These are phyloP conservation scores for Andricus grossulariae DNA, from an alignment of 1,140 invertebrate species.

Conservation along the genomic window DNA sequence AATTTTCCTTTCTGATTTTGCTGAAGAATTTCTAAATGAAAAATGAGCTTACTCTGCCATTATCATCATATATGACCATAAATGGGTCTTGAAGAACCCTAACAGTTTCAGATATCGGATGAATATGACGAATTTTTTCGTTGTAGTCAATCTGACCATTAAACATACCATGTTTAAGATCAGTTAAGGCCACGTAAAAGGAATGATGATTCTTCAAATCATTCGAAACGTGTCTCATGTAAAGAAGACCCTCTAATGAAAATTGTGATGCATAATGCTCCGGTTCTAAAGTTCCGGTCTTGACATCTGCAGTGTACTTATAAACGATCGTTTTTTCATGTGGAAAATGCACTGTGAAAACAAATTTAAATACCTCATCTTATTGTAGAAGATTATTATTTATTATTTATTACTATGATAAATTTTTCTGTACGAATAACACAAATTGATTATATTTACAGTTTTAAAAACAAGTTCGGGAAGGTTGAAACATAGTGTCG, in stretches of 20 bases:
- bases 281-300: conserved; percentile 64
- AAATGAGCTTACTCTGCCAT: conserved; percentile 52
- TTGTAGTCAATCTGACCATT: conserved; percentile 57
- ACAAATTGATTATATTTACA: too few relatives aligned
- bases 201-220: conserved; percentile 51
- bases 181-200: conserved; percentile 56
- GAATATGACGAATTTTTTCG: conserved; percentile 1
- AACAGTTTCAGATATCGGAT: conserved; percentile 47
- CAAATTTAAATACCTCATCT: background rate
- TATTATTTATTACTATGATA: too few relatives aligned
- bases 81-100: conserved; percentile 61
- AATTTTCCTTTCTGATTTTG: too few relatives aligned
- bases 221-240: conserved; percentile 55
- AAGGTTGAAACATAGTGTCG: too few relatives aligned
- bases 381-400: too few relatives aligned
- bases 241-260: conserved; percentile 60
- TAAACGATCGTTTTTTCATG: conserved; percentile 65
- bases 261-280: conserved; percentile 64
- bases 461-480: too few relatives aligned
- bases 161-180: conserved; percentile 64
- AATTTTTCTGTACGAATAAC: too few relatives aligned
- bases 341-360: conserved; percentile 57
- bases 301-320: conserved; percentile 66
- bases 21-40: background rate
- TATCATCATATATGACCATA: conserved; percentile 59